Evolutionary conservation across 2,797 vertebrate genomes (phyloP).

Genomic region (Poecilia picta): DNA sequence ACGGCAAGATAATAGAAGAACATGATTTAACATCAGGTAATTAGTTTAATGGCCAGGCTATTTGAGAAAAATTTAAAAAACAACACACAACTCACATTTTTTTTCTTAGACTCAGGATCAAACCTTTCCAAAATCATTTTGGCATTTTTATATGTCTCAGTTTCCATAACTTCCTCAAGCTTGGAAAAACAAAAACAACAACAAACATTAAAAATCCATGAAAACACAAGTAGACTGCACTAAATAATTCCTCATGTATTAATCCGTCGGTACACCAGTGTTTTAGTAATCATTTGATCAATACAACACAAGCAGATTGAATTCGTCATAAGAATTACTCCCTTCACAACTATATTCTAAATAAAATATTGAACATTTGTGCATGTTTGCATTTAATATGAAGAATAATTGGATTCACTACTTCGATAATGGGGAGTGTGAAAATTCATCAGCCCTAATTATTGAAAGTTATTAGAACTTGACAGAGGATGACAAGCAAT

Average conservation of each 20-base stretch:
- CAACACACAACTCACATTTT: constrained; percentile 81
- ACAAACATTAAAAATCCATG: not conserved
- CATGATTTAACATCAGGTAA: not conserved
- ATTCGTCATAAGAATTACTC: constrained; percentile 26
- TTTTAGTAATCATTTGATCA: constrained; percentile 28
- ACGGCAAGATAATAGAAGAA: constrained; percentile 48
- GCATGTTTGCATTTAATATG: constrained; percentile 99
- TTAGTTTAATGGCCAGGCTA: not conserved
- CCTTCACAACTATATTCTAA: constrained; percentile 82
- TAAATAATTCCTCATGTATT: constrained; percentile 5
- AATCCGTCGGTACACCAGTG: constrained; percentile 9
- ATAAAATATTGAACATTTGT: constrained; percentile 88
- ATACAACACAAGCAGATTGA: constrained; percentile 6
- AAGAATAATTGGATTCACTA: constrained; percentile 99
- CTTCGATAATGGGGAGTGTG: constrained; percentile 99
- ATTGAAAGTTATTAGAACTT: constrained; percentile 99
- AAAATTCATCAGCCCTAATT: constrained; percentile 99
- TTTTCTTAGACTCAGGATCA: constrained; percentile 93
- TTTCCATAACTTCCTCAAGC: constrained; percentile 99
- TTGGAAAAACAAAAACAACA: constrained; percentile 58
- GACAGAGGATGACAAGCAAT: constrained; percentile 99
- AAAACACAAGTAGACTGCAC: not conserved
- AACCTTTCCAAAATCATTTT: constrained; percentile 99
- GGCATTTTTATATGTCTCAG: constrained; percentile 97
- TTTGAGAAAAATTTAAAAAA: not conserved